Evolutionary conservation across 2,888 invertebrate genomes (phyloP).

Genomic region (Calameuta idolon): DNA sequence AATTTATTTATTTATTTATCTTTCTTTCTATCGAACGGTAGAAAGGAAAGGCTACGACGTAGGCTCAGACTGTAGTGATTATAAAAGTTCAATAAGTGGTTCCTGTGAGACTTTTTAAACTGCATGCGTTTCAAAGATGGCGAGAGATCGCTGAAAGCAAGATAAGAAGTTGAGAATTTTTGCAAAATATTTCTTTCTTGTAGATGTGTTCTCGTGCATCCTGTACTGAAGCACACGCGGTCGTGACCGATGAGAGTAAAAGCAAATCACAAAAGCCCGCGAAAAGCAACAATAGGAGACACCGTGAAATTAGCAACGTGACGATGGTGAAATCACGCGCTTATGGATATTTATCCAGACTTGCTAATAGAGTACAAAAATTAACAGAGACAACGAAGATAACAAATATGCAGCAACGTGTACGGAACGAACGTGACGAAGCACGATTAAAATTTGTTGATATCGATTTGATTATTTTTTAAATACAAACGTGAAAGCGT

Average conservation of each 20-base stretch:
- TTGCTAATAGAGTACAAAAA: neutral
- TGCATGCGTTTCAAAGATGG: slow-evolving; percentile 16
- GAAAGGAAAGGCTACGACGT: neutral
- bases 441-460: neutral
- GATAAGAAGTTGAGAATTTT: neutral
- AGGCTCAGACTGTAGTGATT: neutral
- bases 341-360: neutral
- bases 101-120: neutral
- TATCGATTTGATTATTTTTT: neutral
- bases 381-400: neutral
- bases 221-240: neutral
- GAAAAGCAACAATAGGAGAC: neutral
- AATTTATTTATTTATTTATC: neutral
- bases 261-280: neutral
- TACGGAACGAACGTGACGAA: neutral
- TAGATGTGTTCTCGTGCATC: neutral
- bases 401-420: neutral
- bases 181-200: neutral
- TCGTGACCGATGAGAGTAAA: neutral
- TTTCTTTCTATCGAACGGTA: neutral
- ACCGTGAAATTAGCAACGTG: neutral
- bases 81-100: neutral
- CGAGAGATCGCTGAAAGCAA: slow-evolving; percentile 9
- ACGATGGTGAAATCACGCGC: neutral
- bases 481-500: neutral